A percentile compares a stretch with the other conserved stretches of the same genome.
These are phyloP conservation scores for Bellardia pandia DNA, from an alignment of 2,888 invertebrate genomes.

Conservation along the genomic window DNA sequence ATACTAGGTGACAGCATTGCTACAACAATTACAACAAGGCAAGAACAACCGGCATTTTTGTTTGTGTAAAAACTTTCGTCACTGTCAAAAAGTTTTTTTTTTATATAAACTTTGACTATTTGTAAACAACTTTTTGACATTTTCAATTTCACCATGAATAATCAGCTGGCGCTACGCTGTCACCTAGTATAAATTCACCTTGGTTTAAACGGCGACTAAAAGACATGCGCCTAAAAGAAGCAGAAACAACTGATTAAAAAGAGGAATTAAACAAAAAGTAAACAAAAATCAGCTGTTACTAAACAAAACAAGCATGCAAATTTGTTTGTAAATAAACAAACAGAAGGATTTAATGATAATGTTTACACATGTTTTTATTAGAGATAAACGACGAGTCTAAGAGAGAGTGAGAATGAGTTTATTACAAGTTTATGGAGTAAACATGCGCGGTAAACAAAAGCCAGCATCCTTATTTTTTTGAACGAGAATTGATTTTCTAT, in stretches of 20 bases:
- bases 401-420: slow-evolving; percentile 3
- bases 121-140: too few species aligned
- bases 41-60: too few species aligned
- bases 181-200: too few species aligned
- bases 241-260: neutral
- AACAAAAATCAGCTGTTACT: slow-evolving; percentile 69
- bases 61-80: too few species aligned
- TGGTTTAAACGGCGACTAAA: too few species aligned
- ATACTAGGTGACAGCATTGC: too few species aligned
- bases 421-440: neutral
- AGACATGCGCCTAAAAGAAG: slow-evolving; percentile 40
- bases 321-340: slow-evolving; percentile 66
- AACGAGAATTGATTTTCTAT: slow-evolving; percentile 68
- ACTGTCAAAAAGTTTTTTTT: too few species aligned
- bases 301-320: slow-evolving; percentile 43
- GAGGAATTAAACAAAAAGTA: neutral
- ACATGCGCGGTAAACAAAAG: slow-evolving; percentile 9
- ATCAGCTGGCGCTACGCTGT: too few species aligned
- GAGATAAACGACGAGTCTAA: neutral
- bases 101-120: too few species aligned
- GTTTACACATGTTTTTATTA: slow-evolving; percentile 11
- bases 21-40: too few species aligned
- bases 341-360: neutral
- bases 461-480: slow-evolving; percentile 54
- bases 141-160: too few species aligned